These are phyloP conservation scores for Elmis aenea DNA, from an alignment of 2,888 invertebrate species.

Conservation along the genomic window DNA sequence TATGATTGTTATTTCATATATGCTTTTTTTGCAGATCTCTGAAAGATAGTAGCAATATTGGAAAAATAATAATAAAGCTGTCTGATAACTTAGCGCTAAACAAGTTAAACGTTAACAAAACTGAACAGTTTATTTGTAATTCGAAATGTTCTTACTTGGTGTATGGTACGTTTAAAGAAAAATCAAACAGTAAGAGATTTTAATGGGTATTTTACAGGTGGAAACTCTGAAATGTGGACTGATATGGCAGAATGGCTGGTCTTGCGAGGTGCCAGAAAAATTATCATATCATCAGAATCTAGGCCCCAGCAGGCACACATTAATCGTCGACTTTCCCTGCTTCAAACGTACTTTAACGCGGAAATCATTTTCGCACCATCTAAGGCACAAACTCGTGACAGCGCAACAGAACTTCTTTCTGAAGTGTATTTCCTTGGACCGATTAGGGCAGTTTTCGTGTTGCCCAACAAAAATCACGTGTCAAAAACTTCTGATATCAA, in stretches of 20 bases:
- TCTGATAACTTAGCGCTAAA: constrained; percentile 34
- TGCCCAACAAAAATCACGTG: constrained; percentile 31
- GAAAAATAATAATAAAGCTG: constrained; percentile 39
- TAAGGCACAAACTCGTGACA: constrained; percentile 36
- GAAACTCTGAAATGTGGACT: constrained; percentile 38
- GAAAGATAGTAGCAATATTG: constrained; percentile 33
- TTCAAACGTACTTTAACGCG: constrained; percentile 36
- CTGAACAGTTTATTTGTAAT: constrained; percentile 40
- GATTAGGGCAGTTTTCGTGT: constrained; percentile 37
- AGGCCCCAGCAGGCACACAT: constrained; percentile 69
- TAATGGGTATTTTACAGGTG: constrained; percentile 28
- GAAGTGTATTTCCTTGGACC: constrained; percentile 34
- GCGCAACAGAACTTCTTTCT: constrained; percentile 31
- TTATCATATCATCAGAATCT: constrained; percentile 74
- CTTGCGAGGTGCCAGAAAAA: constrained; percentile 70
- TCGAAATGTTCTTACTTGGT: constrained; percentile 38
- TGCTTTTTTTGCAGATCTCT: constrained; percentile 27
- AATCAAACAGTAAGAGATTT: not conserved
- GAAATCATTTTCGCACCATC: constrained; percentile 36
- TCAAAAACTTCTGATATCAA: constrained; percentile 34
- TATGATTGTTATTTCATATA: not conserved
- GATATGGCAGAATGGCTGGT: constrained; percentile 77
- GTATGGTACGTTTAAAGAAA: constrained; percentile 32
- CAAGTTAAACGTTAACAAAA: constrained; percentile 37
- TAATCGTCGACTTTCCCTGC: constrained; percentile 36